Conservation (phyloP, 2,113 vertebrate genomes). For the Penelope pileata region DNA sequence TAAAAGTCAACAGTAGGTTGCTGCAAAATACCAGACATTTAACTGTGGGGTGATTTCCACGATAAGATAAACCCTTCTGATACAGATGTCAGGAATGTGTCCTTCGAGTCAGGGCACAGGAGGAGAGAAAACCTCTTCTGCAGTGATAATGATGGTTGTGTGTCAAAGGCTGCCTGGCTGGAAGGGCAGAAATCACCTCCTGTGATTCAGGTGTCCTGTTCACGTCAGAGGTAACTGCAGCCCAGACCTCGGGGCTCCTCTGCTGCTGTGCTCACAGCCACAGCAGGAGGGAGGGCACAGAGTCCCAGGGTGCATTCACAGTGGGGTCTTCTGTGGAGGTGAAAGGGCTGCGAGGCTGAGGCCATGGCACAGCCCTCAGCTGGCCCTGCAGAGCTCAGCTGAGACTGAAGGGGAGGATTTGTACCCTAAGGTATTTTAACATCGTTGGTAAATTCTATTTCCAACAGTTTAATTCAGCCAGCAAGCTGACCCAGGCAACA, state of each 20-base stretch:
- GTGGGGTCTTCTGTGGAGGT: background rate
- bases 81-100: background rate
- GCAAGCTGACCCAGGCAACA: background rate
- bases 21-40: background rate
- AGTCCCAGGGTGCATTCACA: too few relatives aligned
- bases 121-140: background rate
- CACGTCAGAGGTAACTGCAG: rapidly evolving
- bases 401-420: background rate
- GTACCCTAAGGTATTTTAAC: background rate
- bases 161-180: background rate
- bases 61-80: background rate
- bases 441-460: background rate
- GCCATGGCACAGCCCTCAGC: rapidly evolving
- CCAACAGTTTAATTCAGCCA: background rate
- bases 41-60: background rate
- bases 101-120: background rate
- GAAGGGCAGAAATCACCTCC: background rate
- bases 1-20: background rate
- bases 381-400: background rate
- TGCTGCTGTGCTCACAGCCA: background rate
- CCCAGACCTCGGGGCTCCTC: too few relatives aligned
- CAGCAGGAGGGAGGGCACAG: background rate
- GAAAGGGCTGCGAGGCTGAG: background rate
- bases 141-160: background rate
- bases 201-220: background rate